Evolutionary conservation across 2,888 invertebrate species (phyloP).

Genomic region (Axea sp.): DNA sequence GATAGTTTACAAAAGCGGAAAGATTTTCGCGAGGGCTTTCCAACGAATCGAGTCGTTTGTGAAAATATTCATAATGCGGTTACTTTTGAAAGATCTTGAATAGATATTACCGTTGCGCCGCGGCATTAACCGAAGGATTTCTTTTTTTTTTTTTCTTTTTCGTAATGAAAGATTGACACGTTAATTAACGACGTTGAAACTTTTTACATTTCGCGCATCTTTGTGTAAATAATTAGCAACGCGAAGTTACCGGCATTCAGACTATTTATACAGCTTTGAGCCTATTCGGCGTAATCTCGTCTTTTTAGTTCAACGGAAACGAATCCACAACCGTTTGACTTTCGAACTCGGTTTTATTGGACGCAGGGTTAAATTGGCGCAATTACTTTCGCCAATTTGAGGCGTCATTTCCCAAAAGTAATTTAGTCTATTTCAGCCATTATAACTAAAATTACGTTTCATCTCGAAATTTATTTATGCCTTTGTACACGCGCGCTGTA

Average conservation of each 20-base stretch:
- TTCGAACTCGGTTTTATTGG: constrained; percentile 18
- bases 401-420: constrained; percentile 14
- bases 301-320: constrained; percentile 35
- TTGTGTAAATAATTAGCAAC: constrained; percentile 76
- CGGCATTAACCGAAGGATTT: no score
- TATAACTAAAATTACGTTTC: no score
- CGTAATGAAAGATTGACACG: constrained; percentile 66
- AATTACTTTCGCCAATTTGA: constrained; percentile 37
- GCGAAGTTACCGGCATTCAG: constrained; percentile 71
- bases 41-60: no score
- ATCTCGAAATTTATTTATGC: no score
- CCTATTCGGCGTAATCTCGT: constrained; percentile 31
- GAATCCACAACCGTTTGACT: constrained; percentile 27
- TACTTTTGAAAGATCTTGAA: no score
- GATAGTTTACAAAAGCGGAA: constrained; percentile 41
- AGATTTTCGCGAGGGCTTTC: constrained; percentile 16
- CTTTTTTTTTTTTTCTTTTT: background rate
- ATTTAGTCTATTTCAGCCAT: no score
- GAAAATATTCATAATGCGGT: no score
- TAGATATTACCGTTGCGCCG: no score
- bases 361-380: constrained; percentile 24
- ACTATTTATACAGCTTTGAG: constrained; percentile 70
- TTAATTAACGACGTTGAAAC: constrained; percentile 77
- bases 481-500: no score
- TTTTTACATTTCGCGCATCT: constrained; percentile 71